Base-by-base conservation (phyloP, 2,888 invertebrate species). In the Xestia c-nigrum region DNA sequence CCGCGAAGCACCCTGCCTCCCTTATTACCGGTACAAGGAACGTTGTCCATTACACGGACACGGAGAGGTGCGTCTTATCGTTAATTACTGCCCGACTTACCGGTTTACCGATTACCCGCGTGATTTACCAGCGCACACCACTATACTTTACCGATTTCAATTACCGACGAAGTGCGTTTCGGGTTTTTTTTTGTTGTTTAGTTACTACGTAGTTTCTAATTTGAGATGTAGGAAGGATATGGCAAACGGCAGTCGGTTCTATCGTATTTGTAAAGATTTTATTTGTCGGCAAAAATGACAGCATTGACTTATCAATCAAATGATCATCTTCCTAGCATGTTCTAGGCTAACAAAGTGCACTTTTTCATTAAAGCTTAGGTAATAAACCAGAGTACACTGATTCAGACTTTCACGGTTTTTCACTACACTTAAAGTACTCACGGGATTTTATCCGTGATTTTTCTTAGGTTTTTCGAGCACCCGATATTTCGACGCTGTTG, bases 1-100 rank as follows among this genome's bases (percentile, higher is more conserved):
- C 59, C 68, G 43, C 47, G 52, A 61, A 57, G 74, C 74, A 78
- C 83, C 85, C 85, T 85, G 74, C 81, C 75, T 79, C 89, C 88
- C 89, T 88, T 89, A 90, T 89, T 90, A 89, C 89, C 80, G 88
- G 84, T 86, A 86, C 89, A 87, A 74, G 83, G 86, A 89, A 84
- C 87, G 88, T 91, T 91, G 93, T 93, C 91, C 92, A 92, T 93
- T 93, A 93, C 91, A 85, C 88, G 86, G 90, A 92, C 93, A 92
- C 90, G 91, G 90, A 85, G 86, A 93, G 93, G 93, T 92, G 94
- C 92, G 93, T 91, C 93, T 94, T 95, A 94, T 94, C 94, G 91
- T 93, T 95, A 95, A 95, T 95, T 95, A 94, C 93, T 92, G 92
- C 85, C 89, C 85, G 87, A 87, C 80, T 91, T 91, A 90, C 94